Conservation (phyloP, 2,888 invertebrate species). For the Bedellia somnulentella region DNA sequence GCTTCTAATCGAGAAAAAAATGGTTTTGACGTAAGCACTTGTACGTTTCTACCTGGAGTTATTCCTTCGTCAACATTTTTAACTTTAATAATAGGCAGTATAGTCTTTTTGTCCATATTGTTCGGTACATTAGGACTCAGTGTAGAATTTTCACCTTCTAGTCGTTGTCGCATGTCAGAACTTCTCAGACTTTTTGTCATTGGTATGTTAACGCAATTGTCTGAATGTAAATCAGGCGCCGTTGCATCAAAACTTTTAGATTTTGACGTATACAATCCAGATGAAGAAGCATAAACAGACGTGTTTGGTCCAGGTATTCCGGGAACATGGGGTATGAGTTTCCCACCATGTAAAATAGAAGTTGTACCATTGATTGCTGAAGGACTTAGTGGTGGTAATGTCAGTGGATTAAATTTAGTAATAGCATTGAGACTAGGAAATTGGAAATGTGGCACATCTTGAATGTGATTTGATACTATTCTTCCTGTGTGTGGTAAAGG, state of each 20-base stretch:
- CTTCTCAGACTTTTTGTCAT: no score
- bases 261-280: neutral
- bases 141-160: no score
- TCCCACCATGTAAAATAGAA: slow-evolving; percentile 69
- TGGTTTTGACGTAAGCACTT: slow-evolving; percentile 18
- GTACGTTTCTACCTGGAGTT: neutral
- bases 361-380: slow-evolving; percentile 59
- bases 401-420: slow-evolving; percentile 70
- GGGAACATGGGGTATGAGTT: slow-evolving; percentile 82
- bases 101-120: neutral
- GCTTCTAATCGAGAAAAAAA: slow-evolving; percentile 24
- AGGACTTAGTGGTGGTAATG: slow-evolving; percentile 59
- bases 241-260: neutral
- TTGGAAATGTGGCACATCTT: slow-evolving; percentile 59
- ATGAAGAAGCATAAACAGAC: slow-evolving; percentile 21
- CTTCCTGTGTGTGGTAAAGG: slow-evolving; percentile 57
- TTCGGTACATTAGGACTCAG: neutral
- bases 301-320: slow-evolving; percentile 84
- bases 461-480: slow-evolving; percentile 55
- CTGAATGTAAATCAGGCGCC: neutral
- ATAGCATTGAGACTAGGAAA: slow-evolving; percentile 71
- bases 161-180: no score
- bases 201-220: neutral
- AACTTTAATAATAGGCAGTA: slow-evolving; percentile 36
- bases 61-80: slow-evolving; percentile 39